Evolutionary conservation across 2,797 vertebrate genomes (phyloP).

Genomic region (Catostomus latipinnis): DNA sequence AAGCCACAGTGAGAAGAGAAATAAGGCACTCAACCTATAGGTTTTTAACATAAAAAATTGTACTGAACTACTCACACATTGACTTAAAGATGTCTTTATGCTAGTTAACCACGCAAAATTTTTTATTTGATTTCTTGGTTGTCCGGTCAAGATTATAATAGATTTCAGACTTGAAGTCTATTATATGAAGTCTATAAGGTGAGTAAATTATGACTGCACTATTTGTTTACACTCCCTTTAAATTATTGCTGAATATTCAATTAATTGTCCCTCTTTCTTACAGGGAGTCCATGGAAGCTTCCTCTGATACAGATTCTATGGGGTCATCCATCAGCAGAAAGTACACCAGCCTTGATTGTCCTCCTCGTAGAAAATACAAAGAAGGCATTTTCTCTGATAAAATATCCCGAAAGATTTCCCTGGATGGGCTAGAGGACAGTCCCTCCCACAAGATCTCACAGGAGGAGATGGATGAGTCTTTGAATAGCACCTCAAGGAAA

Average conservation of each 20-base stretch:
- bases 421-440: constrained; percentile 73
- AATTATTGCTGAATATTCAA: neutral
- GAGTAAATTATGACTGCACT: no score
- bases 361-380: constrained; percentile 65
- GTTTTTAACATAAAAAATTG: no score
- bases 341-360: constrained; percentile 72
- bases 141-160: no score
- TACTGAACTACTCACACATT: no score
- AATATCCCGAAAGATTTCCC: constrained; percentile 60
- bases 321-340: constrained; percentile 84
- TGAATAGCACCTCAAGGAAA: constrained; percentile 59
- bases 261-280: constrained; percentile 18
- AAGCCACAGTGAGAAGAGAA: no score
- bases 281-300: constrained; percentile 89
- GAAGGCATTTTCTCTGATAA: constrained; percentile 67
- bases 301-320: constrained; percentile 87
- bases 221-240: no score
- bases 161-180: no score
- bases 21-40: no score
- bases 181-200: no score
- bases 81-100: no score
- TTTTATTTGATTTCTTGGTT: no score
- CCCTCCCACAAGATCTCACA: constrained; percentile 79
- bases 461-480: constrained; percentile 76
- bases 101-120: no score